Conservation (phyloP, 1,140 invertebrate genomes). For the Drosophila arawakana region DNA sequence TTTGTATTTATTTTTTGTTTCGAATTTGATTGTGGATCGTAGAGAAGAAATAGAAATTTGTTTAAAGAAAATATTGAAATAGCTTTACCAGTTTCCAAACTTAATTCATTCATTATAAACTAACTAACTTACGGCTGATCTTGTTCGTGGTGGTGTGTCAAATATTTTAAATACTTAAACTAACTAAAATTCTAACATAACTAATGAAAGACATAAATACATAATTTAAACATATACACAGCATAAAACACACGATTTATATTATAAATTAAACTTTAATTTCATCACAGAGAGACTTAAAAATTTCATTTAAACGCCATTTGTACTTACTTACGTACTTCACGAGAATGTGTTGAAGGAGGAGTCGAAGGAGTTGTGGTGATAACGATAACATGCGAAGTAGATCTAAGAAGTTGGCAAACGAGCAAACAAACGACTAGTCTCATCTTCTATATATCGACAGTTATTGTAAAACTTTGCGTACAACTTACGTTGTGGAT, state of each 20-base stretch:
- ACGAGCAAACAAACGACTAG: constrained; percentile 27
- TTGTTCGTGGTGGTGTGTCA: constrained; percentile 24
- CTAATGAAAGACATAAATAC: constrained; percentile 28
- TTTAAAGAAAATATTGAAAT: constrained; percentile 37
- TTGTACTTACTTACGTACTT: constrained; percentile 84
- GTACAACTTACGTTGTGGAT: background rate
- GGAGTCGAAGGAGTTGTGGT: constrained; percentile 52
- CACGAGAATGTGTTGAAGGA: constrained; percentile 69
- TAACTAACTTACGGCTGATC: constrained; percentile 33
- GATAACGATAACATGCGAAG: constrained; percentile 54
- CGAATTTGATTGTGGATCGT: constrained; percentile 45
- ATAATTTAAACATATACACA: constrained; percentile 50
- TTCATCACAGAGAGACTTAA: constrained; percentile 72
- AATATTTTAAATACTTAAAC: constrained; percentile 48
- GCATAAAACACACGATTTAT: constrained; percentile 60
- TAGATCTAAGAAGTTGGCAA: constrained; percentile 39
- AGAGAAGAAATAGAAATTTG: constrained; percentile 68
- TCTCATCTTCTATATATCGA: background rate
- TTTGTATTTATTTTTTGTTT: constrained; percentile 20
- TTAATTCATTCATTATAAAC: constrained; percentile 11
- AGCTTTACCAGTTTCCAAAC: constrained; percentile 19
- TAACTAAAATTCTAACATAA: constrained; percentile 59
- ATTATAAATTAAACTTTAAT: constrained; percentile 3
- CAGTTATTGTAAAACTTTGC: background rate
- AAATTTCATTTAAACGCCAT: constrained; percentile 84